These are phyloP conservation scores for Phortica magna DNA, from an alignment of 2,888 invertebrate genomes.

Conservation along the genomic window DNA sequence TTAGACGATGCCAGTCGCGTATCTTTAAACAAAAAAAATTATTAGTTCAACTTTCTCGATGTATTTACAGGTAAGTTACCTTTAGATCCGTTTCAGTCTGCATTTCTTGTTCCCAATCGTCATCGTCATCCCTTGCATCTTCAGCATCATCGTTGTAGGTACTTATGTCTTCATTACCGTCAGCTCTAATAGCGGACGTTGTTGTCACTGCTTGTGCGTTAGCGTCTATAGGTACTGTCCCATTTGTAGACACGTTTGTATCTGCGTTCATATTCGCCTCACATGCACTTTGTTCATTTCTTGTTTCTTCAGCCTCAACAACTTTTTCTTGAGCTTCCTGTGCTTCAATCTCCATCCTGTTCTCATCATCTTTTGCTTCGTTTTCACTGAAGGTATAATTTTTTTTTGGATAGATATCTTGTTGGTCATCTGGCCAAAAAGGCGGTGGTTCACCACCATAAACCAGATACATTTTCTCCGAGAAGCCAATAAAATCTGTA, in stretches of 20 bases:
- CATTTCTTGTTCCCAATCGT: constrained; percentile 44
- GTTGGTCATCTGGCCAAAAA: not conserved
- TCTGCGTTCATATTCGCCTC: not conserved
- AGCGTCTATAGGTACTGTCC: not conserved
- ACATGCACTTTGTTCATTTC: not conserved
- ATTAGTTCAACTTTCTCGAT: not conserved
- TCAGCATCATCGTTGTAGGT: constrained; percentile 29
- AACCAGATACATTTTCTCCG: not conserved
- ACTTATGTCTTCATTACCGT: constrained; percentile 21
- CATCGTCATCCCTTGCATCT: constrained; percentile 36
- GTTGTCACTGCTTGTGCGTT: not conserved
- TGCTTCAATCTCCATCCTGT: not conserved
- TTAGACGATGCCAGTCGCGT: constrained; percentile 72
- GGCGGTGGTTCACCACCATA: not conserved
- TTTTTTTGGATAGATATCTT: not conserved
- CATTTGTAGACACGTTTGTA: not conserved
- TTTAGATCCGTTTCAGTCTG: constrained; percentile 4
- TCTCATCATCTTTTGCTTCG: not conserved
- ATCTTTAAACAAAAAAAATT: constrained; percentile 57
- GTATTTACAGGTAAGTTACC: not conserved
- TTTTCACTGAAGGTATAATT: not conserved
- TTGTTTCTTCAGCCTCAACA: too few species aligned
- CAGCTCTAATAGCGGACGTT: not conserved
- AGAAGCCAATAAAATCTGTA: not conserved
- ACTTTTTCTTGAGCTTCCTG: too few species aligned